Percentiles rank a stretch among this genome's conserved stretches.
Evolutionary conservation across 2,797 vertebrate species (phyloP).

Genomic region (Sphenodon punctatus): DNA sequence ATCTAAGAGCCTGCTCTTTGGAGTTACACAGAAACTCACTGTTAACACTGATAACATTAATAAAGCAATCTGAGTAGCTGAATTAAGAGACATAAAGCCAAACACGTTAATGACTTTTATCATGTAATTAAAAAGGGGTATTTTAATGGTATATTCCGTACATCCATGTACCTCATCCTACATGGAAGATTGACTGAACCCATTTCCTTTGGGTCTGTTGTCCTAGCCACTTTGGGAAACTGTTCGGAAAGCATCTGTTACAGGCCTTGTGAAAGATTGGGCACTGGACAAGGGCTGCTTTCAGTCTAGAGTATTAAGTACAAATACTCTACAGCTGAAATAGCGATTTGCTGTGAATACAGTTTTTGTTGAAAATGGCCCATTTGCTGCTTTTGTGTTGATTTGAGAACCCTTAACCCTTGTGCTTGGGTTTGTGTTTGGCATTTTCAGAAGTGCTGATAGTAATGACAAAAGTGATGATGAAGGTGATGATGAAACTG

Average conservation of each 20-base stretch:
- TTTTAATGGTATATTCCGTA: background rate
- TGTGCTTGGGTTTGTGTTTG: too few relatives aligned
- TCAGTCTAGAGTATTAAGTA: background rate
- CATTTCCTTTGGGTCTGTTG: accelerated
- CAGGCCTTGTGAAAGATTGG: accelerated
- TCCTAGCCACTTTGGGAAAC: background rate
- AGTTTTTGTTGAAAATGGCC: too few relatives aligned
- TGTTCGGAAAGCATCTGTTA: accelerated
- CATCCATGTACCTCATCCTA: accelerated
- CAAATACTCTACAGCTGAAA: too few relatives aligned
- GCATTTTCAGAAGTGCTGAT: too few relatives aligned
- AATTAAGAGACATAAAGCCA: accelerated
- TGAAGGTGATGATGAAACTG: too few relatives aligned
- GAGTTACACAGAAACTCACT: background rate
- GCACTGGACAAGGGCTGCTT: accelerated
- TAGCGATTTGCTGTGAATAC: too few relatives aligned
- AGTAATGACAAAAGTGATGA: too few relatives aligned
- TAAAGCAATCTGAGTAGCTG: accelerated
- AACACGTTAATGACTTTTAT: accelerated
- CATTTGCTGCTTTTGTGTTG: too few relatives aligned
- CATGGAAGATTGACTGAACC: background rate
- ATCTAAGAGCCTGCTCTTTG: too few relatives aligned
- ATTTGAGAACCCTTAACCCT: too few relatives aligned
- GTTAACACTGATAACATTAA: background rate
- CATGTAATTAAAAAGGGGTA: accelerated